Evolutionary conservation across 2,888 invertebrate species (phyloP).

Genomic region (Ypsolopha scabrella): DNA sequence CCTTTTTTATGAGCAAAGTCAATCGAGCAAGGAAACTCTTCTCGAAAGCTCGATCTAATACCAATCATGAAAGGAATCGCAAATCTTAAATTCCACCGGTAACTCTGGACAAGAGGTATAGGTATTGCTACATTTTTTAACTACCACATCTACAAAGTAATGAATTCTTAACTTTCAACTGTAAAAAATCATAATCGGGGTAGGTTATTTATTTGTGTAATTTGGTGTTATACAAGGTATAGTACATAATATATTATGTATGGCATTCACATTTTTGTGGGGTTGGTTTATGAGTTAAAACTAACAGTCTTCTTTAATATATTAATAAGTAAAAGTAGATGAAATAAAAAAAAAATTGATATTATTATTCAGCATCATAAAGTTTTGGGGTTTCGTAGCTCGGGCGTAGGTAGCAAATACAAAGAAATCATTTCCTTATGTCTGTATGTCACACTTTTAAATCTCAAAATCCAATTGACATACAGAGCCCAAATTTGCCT

Average conservation of each 20-base stretch:
- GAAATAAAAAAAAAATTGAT: too few relatives aligned
- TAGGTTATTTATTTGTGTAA: neutral
- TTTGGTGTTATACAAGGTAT: slow-evolving; percentile 1
- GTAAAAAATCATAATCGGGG: neutral
- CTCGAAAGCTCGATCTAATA: slow-evolving; percentile 24
- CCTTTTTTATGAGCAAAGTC: slow-evolving; percentile 38
- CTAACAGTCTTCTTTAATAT: too few relatives aligned
- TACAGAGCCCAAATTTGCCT: too few relatives aligned
- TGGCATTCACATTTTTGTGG: neutral
- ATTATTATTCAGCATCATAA: too few relatives aligned
- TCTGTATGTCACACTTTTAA: too few relatives aligned
- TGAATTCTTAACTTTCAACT: neutral
- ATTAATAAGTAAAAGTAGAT: too few relatives aligned
- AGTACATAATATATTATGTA: neutral
- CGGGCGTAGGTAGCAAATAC: too few relatives aligned
- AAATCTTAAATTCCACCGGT: neutral
- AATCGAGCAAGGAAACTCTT: slow-evolving; percentile 21
- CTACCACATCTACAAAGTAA: neutral
- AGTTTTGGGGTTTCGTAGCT: too few relatives aligned
- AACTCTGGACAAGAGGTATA: neutral
- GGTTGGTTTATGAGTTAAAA: neutral
- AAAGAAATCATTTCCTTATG: too few relatives aligned
- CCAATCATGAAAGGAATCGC: neutral
- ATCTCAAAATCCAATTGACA: too few relatives aligned
- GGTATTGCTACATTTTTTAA: neutral